Evolutionary conservation across 2,888 invertebrate species (phyloP).

Genomic region (Aleiodes testaceus): DNA sequence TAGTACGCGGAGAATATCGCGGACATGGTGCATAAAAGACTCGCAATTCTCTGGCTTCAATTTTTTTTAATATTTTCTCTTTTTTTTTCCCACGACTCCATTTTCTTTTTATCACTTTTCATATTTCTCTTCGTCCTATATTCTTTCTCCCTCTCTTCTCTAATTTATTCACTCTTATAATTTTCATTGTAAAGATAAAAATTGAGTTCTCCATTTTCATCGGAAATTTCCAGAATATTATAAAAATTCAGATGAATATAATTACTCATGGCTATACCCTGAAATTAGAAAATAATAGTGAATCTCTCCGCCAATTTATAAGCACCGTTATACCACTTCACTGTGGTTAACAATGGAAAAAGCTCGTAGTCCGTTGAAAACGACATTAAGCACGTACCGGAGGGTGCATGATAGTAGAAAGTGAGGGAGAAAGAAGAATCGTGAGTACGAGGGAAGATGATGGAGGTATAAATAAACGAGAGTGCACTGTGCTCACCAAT

Average conservation of each 20-base stretch:
- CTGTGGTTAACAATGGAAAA: conserved; percentile 27
- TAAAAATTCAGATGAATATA: no score
- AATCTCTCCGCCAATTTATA: neutral
- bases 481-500: conserved; percentile 1
- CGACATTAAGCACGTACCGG: conserved; percentile 41
- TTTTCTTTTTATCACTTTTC: conserved; percentile 17
- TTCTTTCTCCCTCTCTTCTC: conserved; percentile 9
- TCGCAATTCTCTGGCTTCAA: conserved; percentile 38
- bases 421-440: neutral
- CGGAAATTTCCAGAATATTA: no score
- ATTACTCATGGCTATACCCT: no score
- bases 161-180: conserved; percentile 22
- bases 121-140: neutral
- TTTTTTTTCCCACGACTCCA: neutral
- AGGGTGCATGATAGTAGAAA: conserved; percentile 19
- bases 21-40: conserved; percentile 43
- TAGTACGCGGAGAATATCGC: conserved; percentile 38
- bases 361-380: conserved; percentile 37
- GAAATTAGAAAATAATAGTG: conserved; percentile 9
- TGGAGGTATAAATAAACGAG: conserved; percentile 13
- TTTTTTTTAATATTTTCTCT: conserved; percentile 1
- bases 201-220: no score
- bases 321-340: neutral
- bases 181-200: conserved; percentile 2
- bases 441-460: neutral